phyloP scores from a whole-genome alignment of 2,113 vertebrate genomes.

The Pristiophorus japonicus region DNA sequence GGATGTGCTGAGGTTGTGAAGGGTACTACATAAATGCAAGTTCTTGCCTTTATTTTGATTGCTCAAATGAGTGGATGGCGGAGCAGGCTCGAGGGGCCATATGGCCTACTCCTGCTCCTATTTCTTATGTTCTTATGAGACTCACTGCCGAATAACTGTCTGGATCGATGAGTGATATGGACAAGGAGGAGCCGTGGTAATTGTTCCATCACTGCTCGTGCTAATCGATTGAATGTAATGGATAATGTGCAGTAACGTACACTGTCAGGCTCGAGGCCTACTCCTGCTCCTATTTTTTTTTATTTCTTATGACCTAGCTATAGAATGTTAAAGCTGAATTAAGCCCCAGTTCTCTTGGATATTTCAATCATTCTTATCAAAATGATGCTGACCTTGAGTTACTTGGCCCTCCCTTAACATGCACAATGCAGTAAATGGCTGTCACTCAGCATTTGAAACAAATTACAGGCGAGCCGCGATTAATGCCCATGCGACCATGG shows the following conservation, averaged over 20 bases:
- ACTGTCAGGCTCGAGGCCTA: no score
- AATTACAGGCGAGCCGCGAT: not conserved
- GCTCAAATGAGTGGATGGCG: no score
- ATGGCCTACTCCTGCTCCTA: no score
- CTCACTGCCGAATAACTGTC: not conserved
- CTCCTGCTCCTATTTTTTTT: no score
- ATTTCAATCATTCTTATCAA: not conserved
- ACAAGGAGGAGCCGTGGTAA: not conserved
- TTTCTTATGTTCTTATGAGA: no score
- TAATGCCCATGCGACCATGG: not conserved
- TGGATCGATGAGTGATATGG: not conserved
- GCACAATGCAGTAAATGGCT: not conserved
- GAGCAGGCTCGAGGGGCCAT: no score
- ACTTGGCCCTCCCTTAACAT: not conserved
- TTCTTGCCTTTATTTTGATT: not conserved
- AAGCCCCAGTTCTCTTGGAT: not conserved
- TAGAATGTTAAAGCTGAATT: not conserved
- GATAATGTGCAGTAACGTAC: not conserved
- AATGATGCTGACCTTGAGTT: not conserved
- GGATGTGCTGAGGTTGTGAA: not conserved
- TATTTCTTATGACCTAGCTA: no score
- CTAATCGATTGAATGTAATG: not conserved
- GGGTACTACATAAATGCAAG: not conserved
- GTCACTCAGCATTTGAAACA: not conserved
- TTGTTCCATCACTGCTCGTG: not conserved